phyloP scores from a whole-genome alignment of 2,797 vertebrate species.

The Huso huso region DNA sequence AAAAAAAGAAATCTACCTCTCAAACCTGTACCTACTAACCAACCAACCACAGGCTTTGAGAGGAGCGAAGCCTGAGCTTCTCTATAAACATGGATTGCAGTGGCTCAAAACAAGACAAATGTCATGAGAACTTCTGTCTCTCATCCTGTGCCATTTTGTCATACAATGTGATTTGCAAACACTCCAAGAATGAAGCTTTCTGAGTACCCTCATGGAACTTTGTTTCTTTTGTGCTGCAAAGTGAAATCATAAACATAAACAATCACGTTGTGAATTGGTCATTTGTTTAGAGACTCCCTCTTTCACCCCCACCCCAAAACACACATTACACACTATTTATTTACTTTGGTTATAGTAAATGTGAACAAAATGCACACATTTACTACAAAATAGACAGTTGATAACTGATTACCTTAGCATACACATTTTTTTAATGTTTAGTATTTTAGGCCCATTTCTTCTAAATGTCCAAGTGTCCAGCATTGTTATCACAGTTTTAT shows the following conservation, averaged over 20 bases:
- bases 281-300: conserved; percentile 30
- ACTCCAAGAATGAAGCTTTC: conserved; percentile 21
- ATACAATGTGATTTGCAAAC: conserved; percentile 10
- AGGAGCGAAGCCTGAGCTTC: neutral
- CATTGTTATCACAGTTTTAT: too few species aligned
- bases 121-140: conserved; percentile 23
- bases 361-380: conserved; percentile 10
- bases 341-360: conserved; percentile 15
- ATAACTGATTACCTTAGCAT: too few species aligned
- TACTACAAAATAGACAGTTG: too few species aligned
- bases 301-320: conserved; percentile 22
- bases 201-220: conserved; percentile 29
- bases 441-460: too few species aligned
- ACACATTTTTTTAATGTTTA: too few species aligned
- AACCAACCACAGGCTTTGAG: neutral
- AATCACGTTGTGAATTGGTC: conserved; percentile 29
- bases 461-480: too few species aligned
- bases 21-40: neutral
- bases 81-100: neutral
- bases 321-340: conserved; percentile 23
- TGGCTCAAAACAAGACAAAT: neutral
- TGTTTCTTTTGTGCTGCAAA: conserved; percentile 27
- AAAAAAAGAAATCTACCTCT: neutral
- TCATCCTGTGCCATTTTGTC: conserved; percentile 11
- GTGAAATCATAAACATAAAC: conserved; percentile 38